Percentiles rank a stretch among this genome's conserved stretches.
These are phyloP conservation scores for Siderastrea siderea DNA, from an alignment of 92 coral and sea anemone species.

Conservation along the genomic window DNA sequence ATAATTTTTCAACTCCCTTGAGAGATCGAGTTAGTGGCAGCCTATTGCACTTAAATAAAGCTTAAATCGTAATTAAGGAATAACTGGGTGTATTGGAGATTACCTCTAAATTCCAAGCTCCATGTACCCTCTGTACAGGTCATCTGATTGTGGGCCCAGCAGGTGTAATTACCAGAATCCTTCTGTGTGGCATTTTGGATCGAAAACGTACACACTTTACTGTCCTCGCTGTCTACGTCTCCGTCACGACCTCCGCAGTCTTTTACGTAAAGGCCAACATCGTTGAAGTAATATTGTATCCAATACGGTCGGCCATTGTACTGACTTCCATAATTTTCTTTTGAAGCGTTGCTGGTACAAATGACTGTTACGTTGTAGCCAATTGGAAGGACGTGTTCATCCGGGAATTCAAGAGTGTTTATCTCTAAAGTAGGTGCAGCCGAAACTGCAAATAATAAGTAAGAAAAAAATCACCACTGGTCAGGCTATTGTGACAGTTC, in stretches of 20 bases:
- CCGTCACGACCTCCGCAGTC: conserved; percentile 17
- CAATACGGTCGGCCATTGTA: conserved; percentile 1
- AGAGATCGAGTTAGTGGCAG: too few relatives aligned
- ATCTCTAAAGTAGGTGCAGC: background rate
- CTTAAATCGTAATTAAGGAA: background rate
- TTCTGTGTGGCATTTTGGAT: conserved; percentile 28
- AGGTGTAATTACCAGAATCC: conserved; percentile 41
- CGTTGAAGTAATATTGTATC: conserved; percentile 18
- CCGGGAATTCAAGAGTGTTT: conserved; percentile 27
- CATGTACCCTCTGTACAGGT: background rate
- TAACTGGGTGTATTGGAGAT: background rate
- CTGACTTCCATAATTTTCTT: too few relatives aligned
- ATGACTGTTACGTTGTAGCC: conserved; percentile 54
- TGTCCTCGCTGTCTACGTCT: background rate
- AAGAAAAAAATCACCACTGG: background rate
- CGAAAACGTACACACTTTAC: conserved; percentile 17
- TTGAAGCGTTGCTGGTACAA: conserved; percentile 34
- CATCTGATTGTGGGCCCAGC: conserved; percentile 7
- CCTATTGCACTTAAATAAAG: too few relatives aligned
- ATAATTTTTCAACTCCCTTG: too few relatives aligned
- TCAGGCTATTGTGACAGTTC: too few relatives aligned
- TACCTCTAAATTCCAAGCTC: conserved; percentile 39
- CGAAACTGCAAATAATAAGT: background rate
- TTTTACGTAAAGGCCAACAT: conserved; percentile 49
- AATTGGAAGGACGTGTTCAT: conserved; percentile 8